Evolutionary conservation across 2,888 invertebrate genomes (phyloP).

Genomic region (Pristionchus japonicus): DNA sequence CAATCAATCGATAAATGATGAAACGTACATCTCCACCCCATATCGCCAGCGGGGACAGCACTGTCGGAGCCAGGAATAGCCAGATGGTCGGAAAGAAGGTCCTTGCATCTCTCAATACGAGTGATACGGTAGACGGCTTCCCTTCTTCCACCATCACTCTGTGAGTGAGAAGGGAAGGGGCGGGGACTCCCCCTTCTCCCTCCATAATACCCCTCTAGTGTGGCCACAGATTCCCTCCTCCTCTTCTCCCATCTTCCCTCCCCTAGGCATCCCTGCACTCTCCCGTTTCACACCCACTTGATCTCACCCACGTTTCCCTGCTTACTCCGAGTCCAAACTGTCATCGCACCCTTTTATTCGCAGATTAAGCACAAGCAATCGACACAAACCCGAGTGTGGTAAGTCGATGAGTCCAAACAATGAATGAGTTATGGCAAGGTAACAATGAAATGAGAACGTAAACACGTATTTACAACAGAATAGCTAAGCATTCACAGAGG

Average conservation of each 20-base stretch:
- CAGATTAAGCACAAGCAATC: background rate
- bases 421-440: constrained; percentile 1
- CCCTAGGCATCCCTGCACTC: background rate
- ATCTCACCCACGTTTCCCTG: background rate
- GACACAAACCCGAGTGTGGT: constrained; percentile 18
- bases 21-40: constrained; percentile 29
- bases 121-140: constrained; percentile 39
- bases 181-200: background rate
- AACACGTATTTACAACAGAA: constrained; percentile 30
- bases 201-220: background rate
- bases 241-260: background rate
- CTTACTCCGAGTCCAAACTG: constrained; percentile 2
- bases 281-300: background rate
- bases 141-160: background rate
- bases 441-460: constrained; percentile 1
- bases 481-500: constrained; percentile 21
- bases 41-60: constrained; percentile 38
- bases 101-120: constrained; percentile 14
- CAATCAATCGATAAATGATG: background rate
- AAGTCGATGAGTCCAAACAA: constrained; percentile 19
- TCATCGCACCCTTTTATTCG: constrained; percentile 10
- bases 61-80: constrained; percentile 36
- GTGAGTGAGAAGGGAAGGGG: background rate
- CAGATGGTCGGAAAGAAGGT: constrained; percentile 48
- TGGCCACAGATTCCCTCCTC: background rate